Percentiles rank a stretch among this genome's conserved stretches.
These are phyloP conservation scores for Chironomus tentans DNA, from an alignment of 2,888 invertebrate genomes.

Conservation along the genomic window DNA sequence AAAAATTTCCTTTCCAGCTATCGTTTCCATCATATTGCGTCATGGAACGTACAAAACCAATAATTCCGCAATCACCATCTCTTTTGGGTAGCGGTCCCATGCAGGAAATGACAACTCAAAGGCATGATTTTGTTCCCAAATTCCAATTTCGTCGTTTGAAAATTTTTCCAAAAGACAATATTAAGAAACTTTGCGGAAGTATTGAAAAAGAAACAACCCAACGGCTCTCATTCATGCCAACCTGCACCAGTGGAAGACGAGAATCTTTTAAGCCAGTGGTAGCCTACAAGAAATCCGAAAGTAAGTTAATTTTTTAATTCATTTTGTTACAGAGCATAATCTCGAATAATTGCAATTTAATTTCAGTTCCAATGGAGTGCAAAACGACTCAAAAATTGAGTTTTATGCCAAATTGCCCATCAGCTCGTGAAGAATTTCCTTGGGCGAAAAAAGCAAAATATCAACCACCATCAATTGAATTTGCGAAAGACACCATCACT, in stretches of 20 bases:
- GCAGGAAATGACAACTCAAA: conserved; percentile 62
- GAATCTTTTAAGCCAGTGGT: conserved; percentile 31
- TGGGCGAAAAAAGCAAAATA: conserved; percentile 13
- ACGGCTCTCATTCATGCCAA: conserved; percentile 37
- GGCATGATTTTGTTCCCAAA: conserved; percentile 61
- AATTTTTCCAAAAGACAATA: conserved; percentile 34
- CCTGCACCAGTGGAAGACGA: conserved; percentile 19
- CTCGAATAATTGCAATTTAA: neutral
- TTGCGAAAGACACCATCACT: conserved; percentile 47
- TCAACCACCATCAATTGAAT: neutral
- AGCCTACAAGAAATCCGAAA: conserved; percentile 33
- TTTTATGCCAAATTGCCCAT: conserved; percentile 43
- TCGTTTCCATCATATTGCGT: conserved; percentile 51
- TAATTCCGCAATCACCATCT: conserved; percentile 54
- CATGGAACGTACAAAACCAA: conserved; percentile 46
- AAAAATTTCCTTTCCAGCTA: conserved; percentile 36
- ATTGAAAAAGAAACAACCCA: conserved; percentile 39
- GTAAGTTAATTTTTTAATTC: conserved; percentile 27
- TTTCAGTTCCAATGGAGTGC: conserved; percentile 37
- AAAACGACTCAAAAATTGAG: conserved; percentile 50
- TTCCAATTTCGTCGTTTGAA: conserved; percentile 41
- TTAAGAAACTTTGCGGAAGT: conserved; percentile 34
- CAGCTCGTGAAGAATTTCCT: conserved; percentile 36
- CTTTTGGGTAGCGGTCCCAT: conserved; percentile 57
- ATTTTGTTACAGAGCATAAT: conserved; percentile 33